These are phyloP conservation scores for Porites lutea DNA, from an alignment of 64 coral and sea anemone genomes.

Conservation along the genomic window DNA sequence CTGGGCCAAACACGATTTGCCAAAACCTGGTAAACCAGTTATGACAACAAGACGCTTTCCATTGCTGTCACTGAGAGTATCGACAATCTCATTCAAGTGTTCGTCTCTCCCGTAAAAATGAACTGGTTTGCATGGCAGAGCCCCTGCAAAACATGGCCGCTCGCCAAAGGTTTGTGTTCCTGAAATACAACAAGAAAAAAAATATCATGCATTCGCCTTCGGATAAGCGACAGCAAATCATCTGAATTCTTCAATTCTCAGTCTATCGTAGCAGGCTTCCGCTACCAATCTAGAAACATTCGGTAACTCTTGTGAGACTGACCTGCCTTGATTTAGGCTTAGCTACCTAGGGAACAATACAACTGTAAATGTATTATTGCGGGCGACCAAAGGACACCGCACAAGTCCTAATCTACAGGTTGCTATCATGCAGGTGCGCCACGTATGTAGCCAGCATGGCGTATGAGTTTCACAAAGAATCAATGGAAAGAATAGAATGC, in stretches of 20 bases:
- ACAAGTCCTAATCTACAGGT: no score
- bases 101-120: conserved; percentile 23
- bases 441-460: no score
- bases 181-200: neutral
- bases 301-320: no score
- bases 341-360: no score
- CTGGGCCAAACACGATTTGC: conserved; percentile 42
- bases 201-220: neutral
- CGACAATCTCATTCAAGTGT: neutral
- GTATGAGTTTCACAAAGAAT: no score
- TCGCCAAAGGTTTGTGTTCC: neutral
- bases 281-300: no score
- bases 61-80: neutral
- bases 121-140: neutral
- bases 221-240: neutral
- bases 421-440: no score
- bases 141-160: neutral
- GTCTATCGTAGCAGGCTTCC: no score
- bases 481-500: no score
- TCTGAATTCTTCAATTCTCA: neutral
- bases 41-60: neutral
- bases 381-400: no score
- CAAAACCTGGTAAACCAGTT: conserved; percentile 50
- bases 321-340: no score
- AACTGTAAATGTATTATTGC: no score